Evolutionary conservation across 2,888 invertebrate genomes (phyloP), one percentile per base, ranked within the genome.

Genomic region (Megastigmus dorsalis): DNA sequence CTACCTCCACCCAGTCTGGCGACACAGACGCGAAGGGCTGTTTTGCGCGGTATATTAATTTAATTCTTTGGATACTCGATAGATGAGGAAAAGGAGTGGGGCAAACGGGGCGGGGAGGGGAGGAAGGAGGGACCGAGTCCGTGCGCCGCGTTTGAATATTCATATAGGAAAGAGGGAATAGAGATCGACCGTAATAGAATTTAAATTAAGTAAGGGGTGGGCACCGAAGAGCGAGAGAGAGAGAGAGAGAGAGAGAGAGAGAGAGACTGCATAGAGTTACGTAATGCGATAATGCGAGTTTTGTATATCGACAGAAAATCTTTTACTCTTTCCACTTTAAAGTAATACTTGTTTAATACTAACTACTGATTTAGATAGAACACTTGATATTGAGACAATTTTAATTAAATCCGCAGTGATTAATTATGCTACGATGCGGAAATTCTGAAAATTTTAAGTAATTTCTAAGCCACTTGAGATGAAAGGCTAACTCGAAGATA

Each of bases 141-240:
- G 80, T 80, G 81, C 79, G 80, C 79, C 73, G 79, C 77, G 80
- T 84, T 86, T 88, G 87, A 87, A 87, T 88, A 88, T 88, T 88
- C 87, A 88, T n/a, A n/a, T 88, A 85, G 86, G 83, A 86, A 87
- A 86, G 86, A 86, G 85, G 85, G 85, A 86, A 87, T 86, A 85
- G 87, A 86, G 86, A 88, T 86, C 87, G 87, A 83, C 80, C 84
- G 85, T 88, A 87, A 88, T 88, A 86, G 87, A 87, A 87, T 87
- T 87, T 86, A 86, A 88, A 88, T 86, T 84, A 86, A 86, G 85
- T 83, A 84, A 83, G 82, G 84, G 68, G 48, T 62, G 72, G 57
- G 57, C 63, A 43, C 15, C n/a, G 52, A 10, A 30, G 10, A 26
- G 10, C n/a, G 15, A 38, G 9, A 23, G 23, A 20, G 33, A n/a